Base-by-base conservation (phyloP, 2,113 vertebrate species). In the Chionodraco myersi region DNA sequence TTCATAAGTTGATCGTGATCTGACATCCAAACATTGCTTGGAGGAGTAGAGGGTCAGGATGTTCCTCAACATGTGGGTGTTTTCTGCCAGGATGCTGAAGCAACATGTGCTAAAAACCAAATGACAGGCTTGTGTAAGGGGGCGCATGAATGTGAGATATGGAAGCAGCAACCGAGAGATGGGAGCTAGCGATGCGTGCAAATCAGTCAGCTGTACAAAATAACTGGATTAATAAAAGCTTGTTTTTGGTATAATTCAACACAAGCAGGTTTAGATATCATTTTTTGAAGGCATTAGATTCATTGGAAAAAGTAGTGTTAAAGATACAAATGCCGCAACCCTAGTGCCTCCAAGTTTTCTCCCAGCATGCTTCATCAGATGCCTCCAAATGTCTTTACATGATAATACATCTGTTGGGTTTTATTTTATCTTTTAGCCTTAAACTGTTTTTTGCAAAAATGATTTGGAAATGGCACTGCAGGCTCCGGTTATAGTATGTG, bases 401-500 rank as follows among this genome's bases (percentile, higher is more conserved):
- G 1, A 6, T 36, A 3, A 47, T 26, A 1, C 58, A 70, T 69
- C 15, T 41, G 53, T 61, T 58, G 2, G 44, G 3, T 61, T 62
- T 15, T 10, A 68, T 85, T 71, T 58, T 16, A 72, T 72, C 30
- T 44, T 64, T 30, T 13, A 3, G 23, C 51, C 64, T 66, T 62
- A 45, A 77, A 72, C 72, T 82, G 8, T 49, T 86, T 62, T 66
- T 70, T 67, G 45, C 51, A 72, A 57, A 73, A 36, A 48, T 36
- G 72, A 51, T 79, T 47, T 34, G 9, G 36, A 53, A 89, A 72
- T 62, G 3, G 1, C 59, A 15, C 84, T 48, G 11, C 65, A 13
- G 74, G 78, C 72, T 7, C 72, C 10, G 16, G 57, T 77, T 68
- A 18, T 60, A 34, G 66, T 48, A 15, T 47, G 15, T 10, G 7